These are phyloP conservation scores for Lamellibrachia luymesi DNA, from an alignment of 1,140 invertebrate species.

Conservation along the genomic window DNA sequence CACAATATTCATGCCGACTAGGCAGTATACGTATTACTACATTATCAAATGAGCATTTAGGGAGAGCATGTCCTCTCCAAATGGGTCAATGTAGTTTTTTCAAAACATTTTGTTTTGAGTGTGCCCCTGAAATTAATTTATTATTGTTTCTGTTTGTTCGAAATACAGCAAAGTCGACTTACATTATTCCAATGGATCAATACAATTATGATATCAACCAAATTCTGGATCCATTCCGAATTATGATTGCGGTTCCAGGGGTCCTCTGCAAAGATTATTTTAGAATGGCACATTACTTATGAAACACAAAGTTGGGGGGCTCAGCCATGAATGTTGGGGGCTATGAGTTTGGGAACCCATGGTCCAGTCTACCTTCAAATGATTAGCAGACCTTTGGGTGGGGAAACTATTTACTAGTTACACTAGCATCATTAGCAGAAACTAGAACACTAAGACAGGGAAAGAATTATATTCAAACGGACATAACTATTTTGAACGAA, in stretches of 20 bases:
- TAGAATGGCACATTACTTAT: too few species aligned
- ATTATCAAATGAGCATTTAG: not conserved
- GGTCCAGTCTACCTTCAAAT: too few species aligned
- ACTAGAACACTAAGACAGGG: too few species aligned
- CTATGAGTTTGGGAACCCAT: too few species aligned
- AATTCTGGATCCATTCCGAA: not conserved
- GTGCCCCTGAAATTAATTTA: not conserved
- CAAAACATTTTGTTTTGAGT: not conserved
- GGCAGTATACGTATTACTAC: not conserved
- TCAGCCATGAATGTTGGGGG: not conserved
- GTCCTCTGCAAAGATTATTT: too few species aligned
- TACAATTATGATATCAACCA: not conserved
- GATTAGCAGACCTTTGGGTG: too few species aligned
- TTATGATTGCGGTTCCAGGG: not conserved
- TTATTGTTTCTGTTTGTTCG: not conserved
- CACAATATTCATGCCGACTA: not conserved
- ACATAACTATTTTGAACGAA: not conserved
- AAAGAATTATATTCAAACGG: not conserved
- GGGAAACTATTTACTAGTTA: too few species aligned
- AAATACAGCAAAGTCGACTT: not conserved
- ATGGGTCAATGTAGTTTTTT: not conserved
- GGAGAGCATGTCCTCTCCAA: not conserved
- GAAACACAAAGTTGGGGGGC: too few species aligned
- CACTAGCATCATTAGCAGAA: too few species aligned
- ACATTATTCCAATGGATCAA: not conserved